Evolutionary conservation across 1,140 invertebrate genomes (phyloP).

Genomic region (Leptopilina clavipes): DNA sequence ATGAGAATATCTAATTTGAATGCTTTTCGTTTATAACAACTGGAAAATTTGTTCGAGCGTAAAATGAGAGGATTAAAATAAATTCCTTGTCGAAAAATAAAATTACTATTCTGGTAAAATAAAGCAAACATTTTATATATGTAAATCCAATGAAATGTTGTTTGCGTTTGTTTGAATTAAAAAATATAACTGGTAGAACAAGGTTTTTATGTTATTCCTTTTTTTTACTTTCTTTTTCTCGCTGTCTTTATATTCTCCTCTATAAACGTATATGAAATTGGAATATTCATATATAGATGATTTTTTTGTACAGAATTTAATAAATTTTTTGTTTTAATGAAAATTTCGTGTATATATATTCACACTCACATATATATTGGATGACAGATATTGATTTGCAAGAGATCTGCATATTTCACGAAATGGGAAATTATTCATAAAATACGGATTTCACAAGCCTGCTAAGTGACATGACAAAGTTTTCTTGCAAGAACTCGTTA

Average conservation of each 20-base stretch:
- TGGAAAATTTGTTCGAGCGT: not conserved
- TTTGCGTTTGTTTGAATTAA: not conserved
- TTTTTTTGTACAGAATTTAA: not conserved
- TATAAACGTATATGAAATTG: too few species aligned
- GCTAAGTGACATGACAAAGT: constrained; percentile 34
- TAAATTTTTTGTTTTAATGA: not conserved
- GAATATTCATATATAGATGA: too few species aligned
- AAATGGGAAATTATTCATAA: constrained; percentile 15
- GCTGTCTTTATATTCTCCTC: too few species aligned
- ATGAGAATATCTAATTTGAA: too few species aligned
- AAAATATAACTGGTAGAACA: too few species aligned
- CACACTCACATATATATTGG: not conserved
- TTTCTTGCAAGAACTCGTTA: constrained; percentile 29
- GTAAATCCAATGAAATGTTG: not conserved
- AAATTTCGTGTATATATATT: not conserved
- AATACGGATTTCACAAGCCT: not conserved
- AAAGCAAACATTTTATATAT: not conserved
- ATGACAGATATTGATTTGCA: not conserved
- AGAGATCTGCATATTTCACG: constrained; percentile 6
- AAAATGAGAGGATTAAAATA: not conserved
- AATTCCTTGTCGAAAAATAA: not conserved
- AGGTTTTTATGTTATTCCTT: too few species aligned
- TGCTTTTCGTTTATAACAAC: not conserved
- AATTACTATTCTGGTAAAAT: not conserved
- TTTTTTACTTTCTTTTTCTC: too few species aligned